Evolutionary conservation across 2,888 invertebrate genomes (phyloP).

Genomic region (Serripes groenlandicus): DNA sequence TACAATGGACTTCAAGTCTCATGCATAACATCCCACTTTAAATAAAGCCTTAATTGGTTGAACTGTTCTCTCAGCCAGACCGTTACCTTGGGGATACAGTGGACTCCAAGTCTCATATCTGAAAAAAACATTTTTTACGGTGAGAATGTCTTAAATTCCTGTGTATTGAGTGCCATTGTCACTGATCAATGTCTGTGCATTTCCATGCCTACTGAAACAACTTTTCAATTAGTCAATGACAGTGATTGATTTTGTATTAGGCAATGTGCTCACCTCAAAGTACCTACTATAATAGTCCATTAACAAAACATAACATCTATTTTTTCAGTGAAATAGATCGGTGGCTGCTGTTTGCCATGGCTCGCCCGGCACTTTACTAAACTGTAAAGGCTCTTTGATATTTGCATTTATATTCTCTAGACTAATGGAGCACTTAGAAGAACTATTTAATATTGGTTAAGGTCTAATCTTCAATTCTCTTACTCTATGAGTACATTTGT

Average conservation of each 20-base stretch:
- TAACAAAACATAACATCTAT: slow-evolving; percentile 47
- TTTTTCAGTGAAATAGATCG: slow-evolving; percentile 58
- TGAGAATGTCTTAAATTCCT: slow-evolving; percentile 48
- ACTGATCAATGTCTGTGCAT: slow-evolving; percentile 23
- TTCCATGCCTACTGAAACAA: slow-evolving; percentile 45
- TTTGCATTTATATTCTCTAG: slow-evolving; percentile 49
- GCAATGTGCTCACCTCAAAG: slow-evolving; percentile 14
- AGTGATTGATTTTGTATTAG: slow-evolving; percentile 11
- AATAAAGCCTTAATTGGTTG: slow-evolving; percentile 62
- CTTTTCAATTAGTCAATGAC: slow-evolving; percentile 52
- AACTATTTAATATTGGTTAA: slow-evolving; percentile 20
- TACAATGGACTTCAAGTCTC: slow-evolving; percentile 55
- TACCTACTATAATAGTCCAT: slow-evolving; percentile 57
- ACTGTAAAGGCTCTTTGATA: slow-evolving; percentile 45
- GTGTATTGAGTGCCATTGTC: slow-evolving; percentile 63
- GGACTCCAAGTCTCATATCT: slow-evolving; percentile 58
- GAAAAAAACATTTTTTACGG: slow-evolving; percentile 56
- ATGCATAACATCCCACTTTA: slow-evolving; percentile 59
- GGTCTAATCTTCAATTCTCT: slow-evolving; percentile 46
- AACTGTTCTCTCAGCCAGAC: slow-evolving; percentile 64
- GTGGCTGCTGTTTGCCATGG: slow-evolving; percentile 63
- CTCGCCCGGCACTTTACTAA: slow-evolving; percentile 38
- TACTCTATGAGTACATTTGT: slow-evolving; percentile 43
- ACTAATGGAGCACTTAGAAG: slow-evolving; percentile 45
- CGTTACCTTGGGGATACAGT: slow-evolving; percentile 60